These are phyloP conservation scores for Mustelus asterias DNA, from an alignment of 2,113 vertebrate genomes.

Conservation along the genomic window DNA sequence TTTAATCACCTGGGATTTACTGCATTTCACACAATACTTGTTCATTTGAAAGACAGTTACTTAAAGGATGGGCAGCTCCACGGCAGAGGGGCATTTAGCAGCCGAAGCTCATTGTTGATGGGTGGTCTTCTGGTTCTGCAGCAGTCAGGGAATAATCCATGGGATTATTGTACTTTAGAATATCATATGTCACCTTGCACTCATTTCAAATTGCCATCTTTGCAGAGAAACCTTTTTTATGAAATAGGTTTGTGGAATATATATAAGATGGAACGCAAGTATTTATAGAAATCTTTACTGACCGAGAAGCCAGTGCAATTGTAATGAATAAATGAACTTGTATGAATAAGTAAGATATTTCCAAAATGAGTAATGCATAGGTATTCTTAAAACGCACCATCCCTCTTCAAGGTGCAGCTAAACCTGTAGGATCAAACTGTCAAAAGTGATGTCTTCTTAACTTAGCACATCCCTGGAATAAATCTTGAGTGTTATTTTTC, in stretches of 20 bases:
- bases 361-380: neutral
- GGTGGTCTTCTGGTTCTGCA: neutral
- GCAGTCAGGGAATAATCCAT: slow-evolving; percentile 22
- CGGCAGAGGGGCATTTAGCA: neutral
- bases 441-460: slow-evolving; percentile 11
- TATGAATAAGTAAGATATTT: neutral
- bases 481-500: neutral
- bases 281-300: neutral
- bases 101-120: slow-evolving; percentile 26
- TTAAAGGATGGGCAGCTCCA: slow-evolving; percentile 7
- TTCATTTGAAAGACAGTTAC: neutral
- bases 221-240: neutral
- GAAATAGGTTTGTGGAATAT: too few species aligned
- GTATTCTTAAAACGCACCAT: neutral
- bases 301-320: neutral
- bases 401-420: neutral
- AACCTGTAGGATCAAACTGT: neutral
- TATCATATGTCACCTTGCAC: slow-evolving; percentile 17
- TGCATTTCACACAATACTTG: neutral
- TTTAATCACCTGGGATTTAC: slow-evolving; percentile 26
- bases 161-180: slow-evolving; percentile 18
- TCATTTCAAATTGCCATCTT: neutral
- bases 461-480: neutral
- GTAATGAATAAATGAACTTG: neutral
- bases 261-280: neutral